A percentile compares a stretch with the other conserved stretches of the same genome.
Evolutionary conservation across 92 coral and sea anemone species (phyloP).

Genomic region (Porites lobata): DNA sequence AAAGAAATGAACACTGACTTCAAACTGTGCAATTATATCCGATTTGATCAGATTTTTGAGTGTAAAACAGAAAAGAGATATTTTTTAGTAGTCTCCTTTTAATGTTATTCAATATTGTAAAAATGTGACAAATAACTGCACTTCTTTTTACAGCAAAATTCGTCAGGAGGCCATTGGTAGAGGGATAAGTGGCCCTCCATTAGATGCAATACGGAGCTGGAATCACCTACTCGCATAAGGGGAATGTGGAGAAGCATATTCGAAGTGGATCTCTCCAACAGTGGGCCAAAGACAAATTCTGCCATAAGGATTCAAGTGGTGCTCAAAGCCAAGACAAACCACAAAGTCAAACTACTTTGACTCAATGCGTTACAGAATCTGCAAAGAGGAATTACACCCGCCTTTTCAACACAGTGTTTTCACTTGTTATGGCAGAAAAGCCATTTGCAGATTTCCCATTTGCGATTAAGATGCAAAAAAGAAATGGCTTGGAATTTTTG

Average conservation of each 20-base stretch:
- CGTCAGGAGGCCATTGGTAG: conserved; percentile 46
- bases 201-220: conserved; percentile 53
- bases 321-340: conserved; percentile 37
- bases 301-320: conserved; percentile 23
- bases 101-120: neutral
- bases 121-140: conserved; percentile 5
- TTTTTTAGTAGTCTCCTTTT: too few relatives aligned
- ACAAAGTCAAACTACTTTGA: conserved; percentile 24
- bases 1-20: conserved; percentile 15
- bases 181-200: conserved; percentile 47
- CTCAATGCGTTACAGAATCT: conserved; percentile 34
- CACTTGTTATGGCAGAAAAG: conserved; percentile 40
- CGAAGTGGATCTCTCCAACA: conserved; percentile 41
- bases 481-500: conserved; percentile 32
- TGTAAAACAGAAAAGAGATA: too few relatives aligned
- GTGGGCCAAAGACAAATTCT: conserved; percentile 53
- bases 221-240: conserved; percentile 48
- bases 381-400: conserved; percentile 38
- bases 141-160: conserved; percentile 22
- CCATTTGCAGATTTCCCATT: conserved; percentile 31
- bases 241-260: conserved; percentile 40
- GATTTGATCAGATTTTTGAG: too few relatives aligned
- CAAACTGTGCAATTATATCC: neutral
- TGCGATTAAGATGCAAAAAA: conserved; percentile 35
- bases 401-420: conserved; percentile 54